These are phyloP conservation scores for Ctenochaetus hawaiiensis DNA, from an alignment of 2,797 vertebrate species.

Conservation along the genomic window DNA sequence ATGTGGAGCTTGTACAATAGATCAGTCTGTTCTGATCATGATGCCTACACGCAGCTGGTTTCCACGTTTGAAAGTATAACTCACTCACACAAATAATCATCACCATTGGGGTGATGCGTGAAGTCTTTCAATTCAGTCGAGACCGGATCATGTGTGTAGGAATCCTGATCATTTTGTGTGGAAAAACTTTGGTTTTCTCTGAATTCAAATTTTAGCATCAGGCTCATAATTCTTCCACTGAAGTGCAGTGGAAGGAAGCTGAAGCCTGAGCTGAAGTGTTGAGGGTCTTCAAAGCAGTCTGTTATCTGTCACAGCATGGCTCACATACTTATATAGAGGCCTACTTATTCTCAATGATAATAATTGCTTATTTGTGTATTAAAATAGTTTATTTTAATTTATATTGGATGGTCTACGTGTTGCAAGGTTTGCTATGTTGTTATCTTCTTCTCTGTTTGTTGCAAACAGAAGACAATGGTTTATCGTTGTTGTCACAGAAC, in stretches of 20 bases:
- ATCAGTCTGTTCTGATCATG: conserved; percentile 25
- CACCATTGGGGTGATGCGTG: background rate
- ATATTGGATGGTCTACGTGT: conserved; percentile 78
- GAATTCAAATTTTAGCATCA: background rate
- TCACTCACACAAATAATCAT: background rate
- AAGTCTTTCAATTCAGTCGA: no score
- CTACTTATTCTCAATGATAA: conserved; percentile 71
- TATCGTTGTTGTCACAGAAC: conserved; percentile 71
- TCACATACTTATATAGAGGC: conserved; percentile 72
- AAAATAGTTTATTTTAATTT: conserved; percentile 78
- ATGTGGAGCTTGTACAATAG: conserved; percentile 50
- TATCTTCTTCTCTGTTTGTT: conserved; percentile 71
- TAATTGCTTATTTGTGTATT: conserved; percentile 76
- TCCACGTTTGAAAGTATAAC: background rate
- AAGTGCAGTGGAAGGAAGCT: background rate
- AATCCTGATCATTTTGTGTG: conserved; percentile 30
- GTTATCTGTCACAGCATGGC: conserved; percentile 61
- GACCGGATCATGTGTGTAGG: conserved; percentile 7
- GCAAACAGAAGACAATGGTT: conserved; percentile 69
- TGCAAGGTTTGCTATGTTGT: conserved; percentile 69
- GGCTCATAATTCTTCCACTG: background rate
- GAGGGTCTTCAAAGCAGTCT: conserved; percentile 21
- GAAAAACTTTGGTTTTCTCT: conserved; percentile 22
- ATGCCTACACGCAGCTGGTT: conserved; percentile 16
- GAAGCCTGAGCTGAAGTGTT: background rate